Evolutionary conservation across 2,888 invertebrate genomes (phyloP).

Genomic region (Neoscelio sp.): DNA sequence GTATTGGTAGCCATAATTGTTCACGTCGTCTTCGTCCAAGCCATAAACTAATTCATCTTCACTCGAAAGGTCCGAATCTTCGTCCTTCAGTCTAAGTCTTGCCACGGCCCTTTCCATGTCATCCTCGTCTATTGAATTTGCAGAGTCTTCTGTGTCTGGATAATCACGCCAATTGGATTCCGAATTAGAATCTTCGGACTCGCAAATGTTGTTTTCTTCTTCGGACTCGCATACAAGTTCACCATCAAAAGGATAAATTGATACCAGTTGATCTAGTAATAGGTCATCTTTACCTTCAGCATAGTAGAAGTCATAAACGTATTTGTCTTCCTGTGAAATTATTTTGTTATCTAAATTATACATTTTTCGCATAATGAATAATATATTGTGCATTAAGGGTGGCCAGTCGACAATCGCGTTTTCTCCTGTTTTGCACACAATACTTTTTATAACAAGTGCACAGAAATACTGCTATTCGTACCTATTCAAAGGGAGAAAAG

Average conservation of each 20-base stretch:
- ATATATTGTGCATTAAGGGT: no score
- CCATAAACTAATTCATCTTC: constrained; percentile 81
- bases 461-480: no score
- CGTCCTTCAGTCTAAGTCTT: constrained; percentile 33
- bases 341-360: no score
- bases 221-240: constrained; percentile 72
- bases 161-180: constrained; percentile 92
- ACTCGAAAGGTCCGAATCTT: constrained; percentile 50
- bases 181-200: constrained; percentile 90
- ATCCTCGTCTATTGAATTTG: constrained; percentile 85
- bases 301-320: constrained; percentile 88
- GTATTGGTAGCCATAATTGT: constrained; percentile 87
- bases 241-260: constrained; percentile 80
- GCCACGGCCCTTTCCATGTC: constrained; percentile 86
- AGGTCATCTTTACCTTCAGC: constrained; percentile 77
- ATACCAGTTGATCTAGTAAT: constrained; percentile 80
- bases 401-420: no score
- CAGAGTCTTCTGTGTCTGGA: constrained; percentile 87
- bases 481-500: no score
- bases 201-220: constrained; percentile 73
- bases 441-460: no score
- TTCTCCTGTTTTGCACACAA: no score
- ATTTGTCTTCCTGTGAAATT: constrained; percentile 81
- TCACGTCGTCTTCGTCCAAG: constrained; percentile 84
- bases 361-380: no score